A percentile compares a stretch with the other conserved stretches of the same genome.
Evolutionary conservation across 2,113 vertebrate genomes (phyloP).

Genomic region (Aleadryas rufinucha): DNA sequence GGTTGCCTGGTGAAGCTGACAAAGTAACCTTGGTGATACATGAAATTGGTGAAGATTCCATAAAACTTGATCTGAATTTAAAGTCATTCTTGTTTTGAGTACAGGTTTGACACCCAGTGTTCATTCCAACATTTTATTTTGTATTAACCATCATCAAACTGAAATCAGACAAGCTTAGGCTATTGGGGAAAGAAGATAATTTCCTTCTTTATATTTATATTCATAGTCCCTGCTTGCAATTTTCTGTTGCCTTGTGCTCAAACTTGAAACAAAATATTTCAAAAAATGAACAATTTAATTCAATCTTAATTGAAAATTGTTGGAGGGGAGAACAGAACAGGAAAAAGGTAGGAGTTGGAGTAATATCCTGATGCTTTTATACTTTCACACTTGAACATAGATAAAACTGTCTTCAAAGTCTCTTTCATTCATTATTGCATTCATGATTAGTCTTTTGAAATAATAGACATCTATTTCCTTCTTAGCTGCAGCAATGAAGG

Average conservation of each 20-base stretch:
- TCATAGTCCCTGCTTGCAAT: not conserved
- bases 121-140: not conserved
- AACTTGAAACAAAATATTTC: not conserved
- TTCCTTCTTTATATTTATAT: not conserved
- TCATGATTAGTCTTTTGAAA: not conserved
- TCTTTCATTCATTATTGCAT: not conserved
- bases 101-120: not conserved
- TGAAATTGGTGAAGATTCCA: not conserved
- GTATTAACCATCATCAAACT: not conserved
- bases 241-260: not conserved
- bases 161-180: not conserved
- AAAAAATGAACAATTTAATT: not conserved
- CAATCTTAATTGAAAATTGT: not conserved
- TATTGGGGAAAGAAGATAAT: not conserved
- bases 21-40: not conserved
- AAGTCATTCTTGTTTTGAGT: not conserved
- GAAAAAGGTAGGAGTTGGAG: not conserved
- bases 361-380: not conserved
- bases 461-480: not conserved
- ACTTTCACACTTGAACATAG: not conserved
- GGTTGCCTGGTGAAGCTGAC: not conserved
- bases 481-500: not conserved
- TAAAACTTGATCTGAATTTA: not conserved
- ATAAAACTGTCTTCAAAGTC: not conserved
- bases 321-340: not conserved